Evolutionary conservation across 2,113 vertebrate genomes (phyloP).

Genomic region (Sigmodon hispidus): DNA sequence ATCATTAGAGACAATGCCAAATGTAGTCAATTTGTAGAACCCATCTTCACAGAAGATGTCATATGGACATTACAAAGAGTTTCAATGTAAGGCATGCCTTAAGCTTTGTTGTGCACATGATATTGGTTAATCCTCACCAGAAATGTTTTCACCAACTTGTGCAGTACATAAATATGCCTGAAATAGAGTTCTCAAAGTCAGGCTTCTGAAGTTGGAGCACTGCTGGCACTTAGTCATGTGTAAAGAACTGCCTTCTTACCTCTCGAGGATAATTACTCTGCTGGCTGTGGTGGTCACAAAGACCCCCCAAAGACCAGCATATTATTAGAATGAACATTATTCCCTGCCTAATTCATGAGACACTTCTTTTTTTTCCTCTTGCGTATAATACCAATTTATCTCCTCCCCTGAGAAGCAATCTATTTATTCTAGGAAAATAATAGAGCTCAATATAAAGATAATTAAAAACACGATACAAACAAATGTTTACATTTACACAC

Average conservation of each 20-base stretch:
- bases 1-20: too few relatives aligned
- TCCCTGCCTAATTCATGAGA: conserved; percentile 26
- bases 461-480: neutral
- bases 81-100: neutral
- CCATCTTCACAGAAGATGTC: neutral
- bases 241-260: neutral
- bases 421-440: conserved; percentile 42
- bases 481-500: neutral
- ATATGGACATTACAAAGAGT: neutral
- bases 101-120: neutral
- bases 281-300: neutral
- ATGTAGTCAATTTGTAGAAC: too few relatives aligned
- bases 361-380: neutral
- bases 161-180: neutral
- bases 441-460: neutral
- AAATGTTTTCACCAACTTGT: neutral
- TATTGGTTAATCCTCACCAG: neutral
- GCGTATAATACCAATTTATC: neutral
- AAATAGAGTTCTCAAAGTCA: neutral
- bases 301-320: neutral
- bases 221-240: neutral
- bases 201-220: neutral
- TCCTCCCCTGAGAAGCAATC: neutral
- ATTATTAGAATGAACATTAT: neutral
- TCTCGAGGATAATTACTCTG: neutral